Evolutionary conservation across 2,888 invertebrate species (phyloP), one percentile per base, ranked within the genome.

Genomic region (Cataglyphis altisquamis): DNA sequence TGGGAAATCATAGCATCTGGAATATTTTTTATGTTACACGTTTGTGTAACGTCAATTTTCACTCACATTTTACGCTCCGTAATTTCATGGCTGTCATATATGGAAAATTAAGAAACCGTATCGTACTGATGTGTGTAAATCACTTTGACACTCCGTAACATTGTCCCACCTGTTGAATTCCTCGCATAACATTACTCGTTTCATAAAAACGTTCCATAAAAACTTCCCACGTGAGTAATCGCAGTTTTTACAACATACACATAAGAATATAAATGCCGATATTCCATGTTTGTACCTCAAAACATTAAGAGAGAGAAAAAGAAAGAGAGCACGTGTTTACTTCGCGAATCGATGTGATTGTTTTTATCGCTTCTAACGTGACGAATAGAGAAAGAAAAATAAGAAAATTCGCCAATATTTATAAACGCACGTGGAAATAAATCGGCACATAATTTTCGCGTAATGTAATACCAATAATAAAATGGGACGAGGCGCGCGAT

Each of bases 101-200:
- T 66, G 18, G 63, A 85, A 85, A 77, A 77, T 88, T 82, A 73
- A 82, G 41, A 84, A 75, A 73, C 78, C 68, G 12, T 41, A 36
- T 74, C 60, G 32, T 21, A 48, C 4, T 66, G 52, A n/a, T 32
- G 25, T 83, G 83, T 82, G 84, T 88, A 86, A 81, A 88, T 88
- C 88, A 86, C 67, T 67, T 74, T 74, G 83, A 84, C 81, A 55
- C 84, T 21, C 36, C 57, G 29, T 66, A 72, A 83, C 84, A 68
- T 66, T 73, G 80, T 82, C 52, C 57, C 67, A 84, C 80, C 80
- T 84, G 88, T 78, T 83, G 62, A n/a, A 84, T 84, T 77, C 82
- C 39, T 18, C n/a, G 21, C 63, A 75, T 84, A 82, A 55, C 29
- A 41, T 29, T 0, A 29, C 64, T 74, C 45, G 72, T 64, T 25